Evolutionary conservation across 2,113 vertebrate genomes (phyloP).

Genomic region (Candoia aspera): DNA sequence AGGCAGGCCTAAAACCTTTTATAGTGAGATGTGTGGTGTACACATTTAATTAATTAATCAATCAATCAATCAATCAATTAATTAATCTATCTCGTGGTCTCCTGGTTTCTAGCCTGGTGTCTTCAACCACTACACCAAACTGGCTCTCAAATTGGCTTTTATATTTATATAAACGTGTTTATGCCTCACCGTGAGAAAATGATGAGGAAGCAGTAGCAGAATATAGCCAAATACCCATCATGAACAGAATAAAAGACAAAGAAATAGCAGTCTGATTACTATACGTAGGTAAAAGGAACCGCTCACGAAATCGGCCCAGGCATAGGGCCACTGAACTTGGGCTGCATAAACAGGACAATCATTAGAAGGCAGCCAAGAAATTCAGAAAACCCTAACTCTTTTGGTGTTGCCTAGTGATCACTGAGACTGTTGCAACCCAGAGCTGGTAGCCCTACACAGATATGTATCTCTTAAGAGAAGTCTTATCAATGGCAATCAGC

Average conservation of each 20-base stretch:
- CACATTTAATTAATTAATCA: too few species aligned
- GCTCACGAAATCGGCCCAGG: background rate
- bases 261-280: background rate
- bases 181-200: background rate
- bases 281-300: background rate
- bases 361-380: background rate
- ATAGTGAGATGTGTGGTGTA: too few species aligned
- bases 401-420: background rate
- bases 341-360: background rate
- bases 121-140: background rate
- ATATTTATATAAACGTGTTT: background rate
- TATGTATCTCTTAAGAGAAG: background rate
- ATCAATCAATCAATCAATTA: background rate
- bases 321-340: background rate
- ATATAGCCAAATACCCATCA: background rate
- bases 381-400: background rate
- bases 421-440: background rate
- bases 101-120: background rate
- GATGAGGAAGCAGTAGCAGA: background rate
- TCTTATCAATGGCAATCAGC: background rate
- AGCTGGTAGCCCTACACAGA: background rate
- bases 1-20: background rate
- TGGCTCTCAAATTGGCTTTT: background rate
- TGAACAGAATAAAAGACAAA: background rate
- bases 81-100: background rate